A percentile compares a stretch with the other conserved stretches of the same genome.
These are phyloP conservation scores for Centropus bengalensis DNA, from an alignment of 2,113 vertebrate genomes.

Conservation along the genomic window DNA sequence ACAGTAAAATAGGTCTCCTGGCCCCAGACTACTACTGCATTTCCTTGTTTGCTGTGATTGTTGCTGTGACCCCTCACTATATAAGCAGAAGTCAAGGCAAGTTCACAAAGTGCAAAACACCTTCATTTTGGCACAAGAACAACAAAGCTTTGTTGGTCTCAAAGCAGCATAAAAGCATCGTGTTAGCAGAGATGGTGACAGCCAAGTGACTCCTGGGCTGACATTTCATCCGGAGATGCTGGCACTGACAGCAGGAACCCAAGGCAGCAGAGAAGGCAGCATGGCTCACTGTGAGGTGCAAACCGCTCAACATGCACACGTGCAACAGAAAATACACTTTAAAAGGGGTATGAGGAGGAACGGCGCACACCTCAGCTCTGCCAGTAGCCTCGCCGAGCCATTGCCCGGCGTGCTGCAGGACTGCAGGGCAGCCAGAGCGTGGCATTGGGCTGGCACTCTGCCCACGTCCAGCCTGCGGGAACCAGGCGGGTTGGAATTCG, in stretches of 20 bases:
- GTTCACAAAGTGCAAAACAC: background rate
- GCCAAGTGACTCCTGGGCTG: background rate
- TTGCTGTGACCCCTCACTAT: background rate
- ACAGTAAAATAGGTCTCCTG: background rate
- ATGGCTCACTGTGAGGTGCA: background rate
- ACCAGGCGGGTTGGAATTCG: background rate
- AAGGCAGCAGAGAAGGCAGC: fast-evolving
- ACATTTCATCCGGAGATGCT: fast-evolving
- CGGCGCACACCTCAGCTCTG: background rate
- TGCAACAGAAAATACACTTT: fast-evolving
- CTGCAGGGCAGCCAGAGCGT: no score
- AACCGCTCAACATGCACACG: fast-evolving
- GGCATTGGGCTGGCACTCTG: no score
- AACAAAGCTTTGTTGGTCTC: background rate
- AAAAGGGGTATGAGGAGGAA: fast-evolving
- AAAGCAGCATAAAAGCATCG: background rate
- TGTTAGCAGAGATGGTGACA: background rate
- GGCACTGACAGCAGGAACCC: background rate
- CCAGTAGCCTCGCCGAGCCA: background rate
- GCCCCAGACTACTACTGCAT: background rate
- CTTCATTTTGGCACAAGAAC: background rate
- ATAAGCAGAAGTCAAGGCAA: background rate
- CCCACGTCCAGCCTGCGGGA: background rate
- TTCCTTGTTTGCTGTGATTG: background rate
- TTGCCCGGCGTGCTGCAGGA: background rate